Base-by-base conservation (phyloP, 1,140 invertebrate species). In the Achatina immaculata region DNA sequence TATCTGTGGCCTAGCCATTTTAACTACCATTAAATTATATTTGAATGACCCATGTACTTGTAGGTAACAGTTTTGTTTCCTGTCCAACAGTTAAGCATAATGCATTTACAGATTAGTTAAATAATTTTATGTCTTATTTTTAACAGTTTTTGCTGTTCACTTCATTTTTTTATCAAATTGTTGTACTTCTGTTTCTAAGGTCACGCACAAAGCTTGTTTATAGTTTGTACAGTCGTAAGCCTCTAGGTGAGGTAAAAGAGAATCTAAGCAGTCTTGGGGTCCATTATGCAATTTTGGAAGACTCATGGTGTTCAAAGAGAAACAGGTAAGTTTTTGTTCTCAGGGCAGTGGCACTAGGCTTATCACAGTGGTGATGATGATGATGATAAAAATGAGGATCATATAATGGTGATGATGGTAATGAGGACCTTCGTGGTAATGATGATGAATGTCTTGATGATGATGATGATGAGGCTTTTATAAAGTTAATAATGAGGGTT, bases 201-300 rank as follows among this genome's bases (percentile, higher is more conserved):
- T 92, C 94, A 83, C 92, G 95, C 28, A 95, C 95, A 1, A 94
- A 94, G 84, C 93, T 93, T 83, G 87, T 93, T 21, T 93, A 93
- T 81, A 86, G 90, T 7, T 91, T 93, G 81, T 93, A 92, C 85
- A 92, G 91, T 72, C 84, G 91, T 58, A 90, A 90, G 84, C 84
- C 89, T 31, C 84, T 88, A n/a, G 80, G 84, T 36, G 87, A 92
- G 71, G 91, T 93, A 0, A 88, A 91, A 81, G 78, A 86, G 48
- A 89, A 88, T 66, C 81, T 93, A 4, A 84, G 85, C 36, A 84
- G 88, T 38, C 86, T 92, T 21, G 83, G 89, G 42, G 88, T 92
- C 0, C 86, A 90, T 42, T 92, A 92, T 81, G 88, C 90, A 16
- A 92, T 93, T 78, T 71, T 93, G 28, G 93, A 93, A 83, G 89